phyloP scores from a whole-genome alignment of 1,140 invertebrate species.

The Mycetomoellerius zeteki region DNA sequence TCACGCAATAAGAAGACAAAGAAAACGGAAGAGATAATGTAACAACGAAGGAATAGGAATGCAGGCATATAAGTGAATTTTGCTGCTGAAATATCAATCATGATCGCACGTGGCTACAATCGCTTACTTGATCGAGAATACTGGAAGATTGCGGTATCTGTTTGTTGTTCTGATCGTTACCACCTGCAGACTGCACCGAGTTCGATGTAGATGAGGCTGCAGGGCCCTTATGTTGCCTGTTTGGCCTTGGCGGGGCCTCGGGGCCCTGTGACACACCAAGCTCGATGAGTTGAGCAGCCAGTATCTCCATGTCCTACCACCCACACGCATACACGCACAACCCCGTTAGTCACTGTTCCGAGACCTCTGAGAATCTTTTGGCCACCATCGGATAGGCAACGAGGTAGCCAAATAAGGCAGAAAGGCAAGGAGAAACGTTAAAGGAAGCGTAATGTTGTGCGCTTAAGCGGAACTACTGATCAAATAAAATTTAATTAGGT shows the following conservation, averaged over 20 bases:
- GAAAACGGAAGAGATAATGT: constrained; percentile 55
- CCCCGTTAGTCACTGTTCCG: constrained; percentile 82
- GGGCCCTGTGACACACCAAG: constrained; percentile 91
- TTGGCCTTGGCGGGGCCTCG: constrained; percentile 88
- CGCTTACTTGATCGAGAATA: constrained; percentile 84
- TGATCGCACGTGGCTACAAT: constrained; percentile 59
- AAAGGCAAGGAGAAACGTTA: constrained; percentile 56
- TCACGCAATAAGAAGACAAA: constrained; percentile 50
- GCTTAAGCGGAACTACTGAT: constrained; percentile 35
- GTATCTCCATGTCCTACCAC: constrained; percentile 95
- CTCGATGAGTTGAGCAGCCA: constrained; percentile 97
- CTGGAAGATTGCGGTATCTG: constrained; percentile 84
- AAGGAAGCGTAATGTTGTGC: constrained; percentile 42
- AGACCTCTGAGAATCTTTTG: constrained; percentile 73
- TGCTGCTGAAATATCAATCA: constrained; percentile 42
- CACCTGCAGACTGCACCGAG: constrained; percentile 80
- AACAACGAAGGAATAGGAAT: constrained; percentile 44
- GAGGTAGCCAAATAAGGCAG: constrained; percentile 62
- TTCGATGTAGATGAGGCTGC: constrained; percentile 80
- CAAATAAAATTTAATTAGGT: constrained; percentile 19
- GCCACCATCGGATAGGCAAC: constrained; percentile 70
- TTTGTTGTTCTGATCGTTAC: constrained; percentile 85
- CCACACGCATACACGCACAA: constrained; percentile 84
- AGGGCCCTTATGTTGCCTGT: constrained; percentile 84
- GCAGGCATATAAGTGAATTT: constrained; percentile 42